phyloP scores from a whole-genome alignment of 2,888 invertebrate species.

The Cerastis leucographa region DNA sequence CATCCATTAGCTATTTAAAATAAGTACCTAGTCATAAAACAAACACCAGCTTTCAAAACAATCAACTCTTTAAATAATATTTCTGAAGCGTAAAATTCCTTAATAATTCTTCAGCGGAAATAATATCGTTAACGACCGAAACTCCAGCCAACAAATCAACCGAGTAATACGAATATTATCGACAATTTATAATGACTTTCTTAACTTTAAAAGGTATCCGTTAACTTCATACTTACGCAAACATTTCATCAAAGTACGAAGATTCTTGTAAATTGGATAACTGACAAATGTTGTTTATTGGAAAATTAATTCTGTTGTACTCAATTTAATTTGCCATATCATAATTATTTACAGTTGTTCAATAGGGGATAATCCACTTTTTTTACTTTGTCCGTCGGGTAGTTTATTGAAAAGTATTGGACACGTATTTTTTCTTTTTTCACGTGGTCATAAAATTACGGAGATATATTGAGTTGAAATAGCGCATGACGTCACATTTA shows the following conservation, averaged over 20 bases:
- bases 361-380: too few species aligned
- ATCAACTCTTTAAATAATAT: constrained; percentile 20
- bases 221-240: constrained; percentile 23
- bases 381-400: too few species aligned
- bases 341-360: constrained; percentile 28
- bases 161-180: constrained; percentile 47
- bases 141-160: constrained; percentile 24
- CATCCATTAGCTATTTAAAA: not conserved
- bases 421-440: too few species aligned
- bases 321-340: constrained; percentile 17
- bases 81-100: constrained; percentile 6
- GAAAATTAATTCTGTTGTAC: constrained; percentile 21
- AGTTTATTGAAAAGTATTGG: too few species aligned
- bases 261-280: constrained; percentile 37
- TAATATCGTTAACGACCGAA: constrained; percentile 26
- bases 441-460: too few species aligned
- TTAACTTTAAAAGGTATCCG: constrained; percentile 49
- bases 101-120: constrained; percentile 13
- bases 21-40: not conserved
- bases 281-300: constrained; percentile 42
- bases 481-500: too few species aligned
- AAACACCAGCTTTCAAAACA: not conserved
- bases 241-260: constrained; percentile 23
- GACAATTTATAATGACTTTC: constrained; percentile 50
- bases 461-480: too few species aligned